These are phyloP conservation scores for Xanthia icteritia DNA, from an alignment of 2,888 invertebrate species.

Conservation along the genomic window DNA sequence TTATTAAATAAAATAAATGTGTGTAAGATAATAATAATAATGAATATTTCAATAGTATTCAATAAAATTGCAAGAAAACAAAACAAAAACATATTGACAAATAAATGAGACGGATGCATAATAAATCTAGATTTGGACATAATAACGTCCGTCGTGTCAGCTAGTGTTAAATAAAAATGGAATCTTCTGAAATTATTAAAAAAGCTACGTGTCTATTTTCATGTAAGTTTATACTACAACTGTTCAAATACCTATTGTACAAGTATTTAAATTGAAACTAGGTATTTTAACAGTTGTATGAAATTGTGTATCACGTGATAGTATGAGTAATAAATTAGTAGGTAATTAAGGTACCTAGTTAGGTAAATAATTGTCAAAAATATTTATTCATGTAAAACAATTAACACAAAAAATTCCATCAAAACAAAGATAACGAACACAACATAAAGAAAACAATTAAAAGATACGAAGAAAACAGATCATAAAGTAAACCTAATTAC, in stretches of 20 bases:
- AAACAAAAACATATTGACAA: no score
- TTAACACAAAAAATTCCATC: neutral
- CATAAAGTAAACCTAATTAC: neutral
- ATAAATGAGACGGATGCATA: no score
- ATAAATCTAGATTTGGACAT: no score
- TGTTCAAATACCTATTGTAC: no score
- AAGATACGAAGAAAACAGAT: constrained; percentile 16
- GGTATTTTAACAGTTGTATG: constrained; percentile 11
- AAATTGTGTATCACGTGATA: neutral
- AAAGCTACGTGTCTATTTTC: neutral
- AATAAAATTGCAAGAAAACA: no score
- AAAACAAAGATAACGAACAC: constrained; percentile 8
- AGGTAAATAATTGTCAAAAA: neutral
- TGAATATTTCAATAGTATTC: no score
- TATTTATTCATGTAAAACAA: constrained; percentile 5
- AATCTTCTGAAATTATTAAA: neutral
- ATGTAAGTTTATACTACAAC: no score
- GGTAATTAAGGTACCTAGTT: neutral
- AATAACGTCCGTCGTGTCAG: no score
- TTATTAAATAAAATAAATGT: no score
- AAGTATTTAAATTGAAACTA: neutral
- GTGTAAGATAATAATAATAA: no score
- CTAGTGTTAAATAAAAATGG: no score
- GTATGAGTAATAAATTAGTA: neutral
- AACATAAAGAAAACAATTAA: constrained; percentile 5